phyloP scores from a whole-genome alignment of 2,113 vertebrate species.

The Malurus elegans region DNA sequence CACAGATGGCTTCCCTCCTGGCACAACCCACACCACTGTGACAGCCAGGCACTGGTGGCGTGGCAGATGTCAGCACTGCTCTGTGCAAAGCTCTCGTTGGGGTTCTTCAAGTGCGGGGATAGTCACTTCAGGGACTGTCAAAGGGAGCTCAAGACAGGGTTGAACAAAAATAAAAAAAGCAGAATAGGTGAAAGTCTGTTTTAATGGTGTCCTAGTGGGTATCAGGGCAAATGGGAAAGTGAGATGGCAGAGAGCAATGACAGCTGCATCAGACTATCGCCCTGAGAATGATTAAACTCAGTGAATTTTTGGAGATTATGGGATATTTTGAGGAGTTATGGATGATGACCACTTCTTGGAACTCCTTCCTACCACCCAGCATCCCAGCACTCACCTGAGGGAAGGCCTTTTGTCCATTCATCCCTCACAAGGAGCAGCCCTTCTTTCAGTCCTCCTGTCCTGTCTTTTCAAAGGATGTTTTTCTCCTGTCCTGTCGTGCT shows the following conservation, averaged over 20 bases:
- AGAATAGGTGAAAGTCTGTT: background rate
- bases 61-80: background rate
- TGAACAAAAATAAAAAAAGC: background rate
- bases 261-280: accelerated
- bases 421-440: background rate
- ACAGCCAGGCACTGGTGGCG: background rate
- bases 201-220: background rate
- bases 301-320: background rate
- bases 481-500: background rate
- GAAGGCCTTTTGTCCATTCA: background rate
- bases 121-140: background rate
- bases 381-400: background rate
- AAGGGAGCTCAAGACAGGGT: background rate
- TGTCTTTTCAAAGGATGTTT: background rate
- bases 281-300: background rate
- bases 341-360: background rate
- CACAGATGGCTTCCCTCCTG: background rate
- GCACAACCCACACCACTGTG: accelerated
- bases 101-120: background rate
- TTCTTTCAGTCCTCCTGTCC: background rate
- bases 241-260: background rate
- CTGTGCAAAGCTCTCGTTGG: background rate
- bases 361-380: background rate
- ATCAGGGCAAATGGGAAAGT: background rate
- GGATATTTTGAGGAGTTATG: background rate